These are phyloP conservation scores for Daubentonia madagascariensis DNA, from an alignment of 2,113 vertebrate species.

Conservation along the genomic window DNA sequence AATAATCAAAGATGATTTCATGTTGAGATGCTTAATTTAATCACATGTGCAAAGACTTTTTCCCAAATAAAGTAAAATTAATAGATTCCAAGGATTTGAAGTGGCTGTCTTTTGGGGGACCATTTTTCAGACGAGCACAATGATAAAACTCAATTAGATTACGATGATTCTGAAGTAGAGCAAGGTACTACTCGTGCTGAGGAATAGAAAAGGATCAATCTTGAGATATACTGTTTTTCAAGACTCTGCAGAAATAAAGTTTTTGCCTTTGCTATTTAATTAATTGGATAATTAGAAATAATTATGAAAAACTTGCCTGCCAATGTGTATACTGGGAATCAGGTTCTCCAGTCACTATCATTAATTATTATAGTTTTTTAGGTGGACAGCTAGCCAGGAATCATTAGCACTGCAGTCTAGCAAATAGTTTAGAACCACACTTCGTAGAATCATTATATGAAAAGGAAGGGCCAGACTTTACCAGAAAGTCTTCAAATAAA, in stretches of 20 bases:
- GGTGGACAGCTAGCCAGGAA: background rate
- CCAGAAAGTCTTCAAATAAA: background rate
- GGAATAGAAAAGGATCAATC: background rate
- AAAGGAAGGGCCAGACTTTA: background rate
- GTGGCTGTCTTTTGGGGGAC: background rate
- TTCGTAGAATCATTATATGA: background rate
- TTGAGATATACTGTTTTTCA: background rate
- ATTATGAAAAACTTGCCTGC: background rate
- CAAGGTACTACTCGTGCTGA: background rate
- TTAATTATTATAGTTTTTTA: background rate
- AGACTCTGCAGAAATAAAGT: background rate
- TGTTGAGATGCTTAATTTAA: background rate
- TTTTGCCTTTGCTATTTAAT: background rate
- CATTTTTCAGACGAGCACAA: background rate
- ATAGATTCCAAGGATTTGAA: background rate
- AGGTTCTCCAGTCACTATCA: background rate
- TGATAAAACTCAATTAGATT: background rate
- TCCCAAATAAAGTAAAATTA: background rate
- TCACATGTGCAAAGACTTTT: background rate
- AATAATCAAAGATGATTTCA: background rate
- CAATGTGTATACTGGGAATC: background rate
- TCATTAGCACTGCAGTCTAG: background rate
- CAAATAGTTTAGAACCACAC: background rate
- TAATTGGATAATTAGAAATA: background rate
- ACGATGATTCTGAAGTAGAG: background rate